These are phyloP conservation scores for Spermophilus dauricus DNA, from an alignment of 2,113 vertebrate species.

Conservation along the genomic window DNA sequence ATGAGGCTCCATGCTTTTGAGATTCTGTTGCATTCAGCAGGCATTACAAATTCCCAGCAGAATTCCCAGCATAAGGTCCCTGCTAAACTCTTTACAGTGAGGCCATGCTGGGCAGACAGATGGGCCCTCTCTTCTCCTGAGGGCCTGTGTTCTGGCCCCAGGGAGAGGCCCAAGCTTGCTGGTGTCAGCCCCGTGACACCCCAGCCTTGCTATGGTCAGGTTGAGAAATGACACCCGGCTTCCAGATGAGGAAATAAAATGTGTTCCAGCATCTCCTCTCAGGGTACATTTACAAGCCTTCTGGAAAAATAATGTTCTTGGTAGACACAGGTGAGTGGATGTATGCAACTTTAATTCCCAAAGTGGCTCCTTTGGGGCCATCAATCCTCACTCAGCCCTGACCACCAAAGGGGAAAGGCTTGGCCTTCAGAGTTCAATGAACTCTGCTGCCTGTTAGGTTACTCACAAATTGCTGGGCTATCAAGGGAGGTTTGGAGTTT, in stretches of 20 bases:
- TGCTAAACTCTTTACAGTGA: background rate
- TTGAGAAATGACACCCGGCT: slow-evolving; percentile 36
- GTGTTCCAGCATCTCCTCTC: background rate
- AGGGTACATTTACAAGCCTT: background rate
- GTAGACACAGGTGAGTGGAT: background rate
- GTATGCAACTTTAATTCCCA: background rate
- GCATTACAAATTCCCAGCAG: slow-evolving; percentile 6
- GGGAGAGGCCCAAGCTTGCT: background rate
- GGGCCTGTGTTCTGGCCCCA: background rate
- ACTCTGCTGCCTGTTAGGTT: background rate
- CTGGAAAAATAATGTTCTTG: background rate
- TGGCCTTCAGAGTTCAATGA: background rate
- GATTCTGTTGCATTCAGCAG: background rate
- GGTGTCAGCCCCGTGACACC: background rate
- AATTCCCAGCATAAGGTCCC: background rate
- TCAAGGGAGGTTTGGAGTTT: slow-evolving; percentile 1
- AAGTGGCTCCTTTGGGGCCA: background rate
- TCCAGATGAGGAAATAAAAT: background rate
- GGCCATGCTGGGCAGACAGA: background rate
- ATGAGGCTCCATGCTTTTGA: background rate
- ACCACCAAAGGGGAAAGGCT: background rate
- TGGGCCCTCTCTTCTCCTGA: background rate
- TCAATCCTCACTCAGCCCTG: background rate
- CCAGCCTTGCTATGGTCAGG: background rate
- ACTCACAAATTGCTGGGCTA: slow-evolving; percentile 20